phyloP scores from a whole-genome alignment of 2,797 vertebrate genomes.

The Chrysocyon brachyurus region DNA sequence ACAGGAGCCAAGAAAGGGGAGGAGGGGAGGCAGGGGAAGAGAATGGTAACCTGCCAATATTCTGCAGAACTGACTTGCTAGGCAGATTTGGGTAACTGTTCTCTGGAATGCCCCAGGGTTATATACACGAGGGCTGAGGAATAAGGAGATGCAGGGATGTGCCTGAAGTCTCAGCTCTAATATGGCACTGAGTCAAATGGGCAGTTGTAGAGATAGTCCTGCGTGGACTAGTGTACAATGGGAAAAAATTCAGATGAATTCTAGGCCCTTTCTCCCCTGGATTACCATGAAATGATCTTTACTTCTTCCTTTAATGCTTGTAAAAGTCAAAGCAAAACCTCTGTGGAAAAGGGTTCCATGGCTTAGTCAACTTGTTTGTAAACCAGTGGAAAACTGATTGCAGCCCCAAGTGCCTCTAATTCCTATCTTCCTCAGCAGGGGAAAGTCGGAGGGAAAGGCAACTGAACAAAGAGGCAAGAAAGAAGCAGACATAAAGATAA shows the following conservation, averaged over 20 bases:
- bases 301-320: background rate
- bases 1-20: background rate
- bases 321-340: slow-evolving; percentile 33
- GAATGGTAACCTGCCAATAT: background rate
- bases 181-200: background rate
- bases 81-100: too few relatives aligned
- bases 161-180: background rate
- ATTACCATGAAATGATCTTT: background rate
- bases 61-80: background rate
- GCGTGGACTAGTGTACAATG: background rate
- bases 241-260: background rate
- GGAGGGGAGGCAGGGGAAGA: background rate
- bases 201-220: background rate
- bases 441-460: background rate
- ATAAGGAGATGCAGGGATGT: background rate
- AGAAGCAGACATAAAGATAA: background rate
- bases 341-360: background rate
- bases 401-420: background rate
- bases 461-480: background rate
- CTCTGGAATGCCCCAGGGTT: background rate
- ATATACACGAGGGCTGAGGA: background rate
- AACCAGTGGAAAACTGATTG: background rate
- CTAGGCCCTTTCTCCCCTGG: background rate
- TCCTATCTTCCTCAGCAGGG: background rate
- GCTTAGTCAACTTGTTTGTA: background rate